Base-by-base conservation (phyloP, 2,888 invertebrate species). In the Dichetophora obliterata region DNA sequence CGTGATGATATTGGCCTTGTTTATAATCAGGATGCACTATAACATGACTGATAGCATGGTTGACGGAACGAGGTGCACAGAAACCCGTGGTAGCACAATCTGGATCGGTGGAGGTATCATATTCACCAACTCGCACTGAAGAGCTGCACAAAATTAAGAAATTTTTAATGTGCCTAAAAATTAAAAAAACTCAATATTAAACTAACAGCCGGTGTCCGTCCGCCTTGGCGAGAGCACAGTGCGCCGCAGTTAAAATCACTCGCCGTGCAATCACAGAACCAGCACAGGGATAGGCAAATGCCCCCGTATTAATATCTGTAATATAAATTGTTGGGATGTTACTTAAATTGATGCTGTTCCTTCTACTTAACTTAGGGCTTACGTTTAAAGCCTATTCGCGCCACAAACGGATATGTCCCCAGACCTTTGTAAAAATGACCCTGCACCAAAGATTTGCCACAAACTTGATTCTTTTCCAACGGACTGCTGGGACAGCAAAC, bases 391-490 rank as follows among this genome's bases (percentile, higher is more conserved):
- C 94, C 95, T 79, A 95, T 91, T 82, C 95, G 91, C 0, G 92
- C 95, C 0, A 94, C 92, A 91, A 94, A 95, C 0, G 95, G 95
- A 86, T 93, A 94, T 0, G 93, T 91, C 1, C 95, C 95, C 8
- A 95, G 87, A 1, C 93, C 93, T 54, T 90, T 91, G 82, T 93
- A 93, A 77, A 91, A 91, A 6, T 91, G 90, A 0, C 93, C 93
- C 79, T 92, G 91, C 3, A 94, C 92, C 89, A 93, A 91, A 16
- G 93, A 92, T 82, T 91, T 91, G 0, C 94, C 94, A 79, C 94
- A 94, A 61, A 91, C 89, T 80, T 91, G 91, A 79, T 85, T 91
- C 79, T 89, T 87, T 75, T 88, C 87, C 48, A 88, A 77, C 27
- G 88, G 88, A 83, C 86, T 88, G 66, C 87, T 88, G 3, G 89